phyloP scores from a whole-genome alignment of 2,888 invertebrate species.

The Pachymerium ferrugineum region DNA sequence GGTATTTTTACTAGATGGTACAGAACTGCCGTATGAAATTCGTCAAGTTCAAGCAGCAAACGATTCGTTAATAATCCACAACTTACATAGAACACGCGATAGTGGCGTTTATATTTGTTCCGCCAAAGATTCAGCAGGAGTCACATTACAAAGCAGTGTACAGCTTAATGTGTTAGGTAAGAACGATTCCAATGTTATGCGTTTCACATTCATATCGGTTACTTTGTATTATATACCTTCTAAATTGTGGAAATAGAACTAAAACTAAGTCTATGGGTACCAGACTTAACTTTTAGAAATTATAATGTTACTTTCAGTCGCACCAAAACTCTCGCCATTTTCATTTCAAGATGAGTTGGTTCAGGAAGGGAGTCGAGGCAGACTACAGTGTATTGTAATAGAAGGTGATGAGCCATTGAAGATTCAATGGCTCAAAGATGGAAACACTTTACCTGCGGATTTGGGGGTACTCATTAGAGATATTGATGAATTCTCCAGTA shows the following conservation, averaged over 20 bases:
- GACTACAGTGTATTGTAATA: not conserved
- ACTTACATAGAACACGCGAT: constrained; percentile 7
- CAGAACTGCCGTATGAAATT: not conserved
- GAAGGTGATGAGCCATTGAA: constrained; percentile 23
- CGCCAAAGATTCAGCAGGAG: not conserved
- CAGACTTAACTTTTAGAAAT: not conserved
- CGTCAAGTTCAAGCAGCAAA: constrained; percentile 22
- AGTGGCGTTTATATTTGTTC: constrained; percentile 11
- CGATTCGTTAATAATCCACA: not conserved
- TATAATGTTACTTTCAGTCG: no score
- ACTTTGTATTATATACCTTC: no score
- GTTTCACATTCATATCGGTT: not conserved
- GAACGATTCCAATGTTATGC: not conserved
- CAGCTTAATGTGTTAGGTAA: constrained; percentile 8
- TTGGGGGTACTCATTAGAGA: not conserved
- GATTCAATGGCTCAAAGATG: constrained; percentile 25
- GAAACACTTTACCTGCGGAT: not conserved
- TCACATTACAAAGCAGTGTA: not conserved
- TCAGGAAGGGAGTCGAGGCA: not conserved
- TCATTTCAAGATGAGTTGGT: constrained; percentile 9
- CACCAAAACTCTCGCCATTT: constrained; percentile 28
- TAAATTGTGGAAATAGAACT: no score
- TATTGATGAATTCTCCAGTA: not conserved
- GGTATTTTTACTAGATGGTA: not conserved
- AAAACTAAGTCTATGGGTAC: no score